phyloP scores from a whole-genome alignment of 2,113 vertebrate genomes.

The Ctenodactylus gundi region DNA sequence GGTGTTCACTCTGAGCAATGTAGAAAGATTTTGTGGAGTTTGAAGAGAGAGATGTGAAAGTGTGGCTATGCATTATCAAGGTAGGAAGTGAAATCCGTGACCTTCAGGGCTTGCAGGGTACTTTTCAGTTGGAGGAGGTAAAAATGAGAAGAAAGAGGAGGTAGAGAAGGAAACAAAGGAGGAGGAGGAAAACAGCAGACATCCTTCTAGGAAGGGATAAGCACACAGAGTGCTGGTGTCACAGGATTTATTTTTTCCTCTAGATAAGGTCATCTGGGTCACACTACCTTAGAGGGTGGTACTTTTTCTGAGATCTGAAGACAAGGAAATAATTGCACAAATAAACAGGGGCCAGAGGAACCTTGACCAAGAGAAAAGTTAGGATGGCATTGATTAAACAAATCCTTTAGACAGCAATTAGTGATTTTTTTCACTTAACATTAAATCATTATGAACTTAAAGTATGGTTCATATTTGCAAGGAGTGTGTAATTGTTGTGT shows the following conservation, averaged over 20 bases:
- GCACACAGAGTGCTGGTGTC: not conserved
- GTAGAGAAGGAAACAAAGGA: too few species aligned
- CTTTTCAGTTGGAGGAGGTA: not conserved
- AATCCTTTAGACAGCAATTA: not conserved
- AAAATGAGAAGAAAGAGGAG: not conserved
- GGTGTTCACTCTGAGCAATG: not conserved
- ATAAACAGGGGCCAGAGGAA: not conserved
- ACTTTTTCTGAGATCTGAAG: not conserved
- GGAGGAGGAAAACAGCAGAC: too few species aligned
- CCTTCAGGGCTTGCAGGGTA: too few species aligned
- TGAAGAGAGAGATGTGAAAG: not conserved
- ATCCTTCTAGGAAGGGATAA: not conserved
- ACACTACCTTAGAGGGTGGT: not conserved
- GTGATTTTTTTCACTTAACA: not conserved
- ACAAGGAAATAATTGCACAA: not conserved
- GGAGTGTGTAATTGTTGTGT: not conserved
- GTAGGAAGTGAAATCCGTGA: not conserved
- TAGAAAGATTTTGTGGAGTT: not conserved
- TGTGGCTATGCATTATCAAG: not conserved
- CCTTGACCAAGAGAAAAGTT: not conserved
- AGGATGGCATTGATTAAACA: not conserved
- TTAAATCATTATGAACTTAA: not conserved
- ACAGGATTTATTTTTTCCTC: not conserved
- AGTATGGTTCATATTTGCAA: not conserved
- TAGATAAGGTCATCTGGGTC: not conserved